Base-by-base conservation (phyloP, 1,140 invertebrate species). In the Drosophila elegans region DNA sequence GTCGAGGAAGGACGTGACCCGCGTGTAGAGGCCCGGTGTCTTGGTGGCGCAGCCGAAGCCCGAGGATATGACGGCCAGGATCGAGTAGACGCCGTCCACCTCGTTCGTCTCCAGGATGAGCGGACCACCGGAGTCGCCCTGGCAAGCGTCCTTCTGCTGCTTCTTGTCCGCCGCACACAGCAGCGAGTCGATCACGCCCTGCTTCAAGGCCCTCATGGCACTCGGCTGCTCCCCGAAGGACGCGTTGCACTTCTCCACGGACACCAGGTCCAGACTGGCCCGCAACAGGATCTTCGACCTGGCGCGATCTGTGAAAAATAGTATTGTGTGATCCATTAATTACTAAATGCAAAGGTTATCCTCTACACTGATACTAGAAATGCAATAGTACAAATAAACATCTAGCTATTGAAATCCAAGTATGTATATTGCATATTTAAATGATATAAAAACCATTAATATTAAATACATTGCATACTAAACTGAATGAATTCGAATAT, bases 111-210 rank as follows among this genome's bases (percentile, higher is more conserved):
- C 68, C 9, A 36, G 44, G 29, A 57, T 71, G 44, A 72, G 68
- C 36, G 68, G 68, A 1, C 68, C 68, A 1, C 68, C 68, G 29
- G 68, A 72, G 13, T 72, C 68, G 44, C 68, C 68, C 66, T 71
- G 52, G 66, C 68, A 72, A 52, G 68, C 66, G 4, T 72, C 68
- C 66, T 48, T 49, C 52, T 4, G 3, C 52, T 29, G 95, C 21
- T 36, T 49, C 3, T 9, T 49, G n/a, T 94, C 94, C 3, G 93
- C 94, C 0, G 94, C 94, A 59, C 95, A 95, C 6, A 95, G 53
- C 69, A 94, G 94, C 21, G 78, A 63, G 0, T 54, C 41, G 4
- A 73, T 74, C 5, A 92, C 59, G 25, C 86, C 91, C 1, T 63
- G 10, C 9, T 56, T 46, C n/a, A 89, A 54, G 21, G 52, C 44